Conservation (phyloP, 2,113 vertebrate species). For the Pungitius pungitius region DNA sequence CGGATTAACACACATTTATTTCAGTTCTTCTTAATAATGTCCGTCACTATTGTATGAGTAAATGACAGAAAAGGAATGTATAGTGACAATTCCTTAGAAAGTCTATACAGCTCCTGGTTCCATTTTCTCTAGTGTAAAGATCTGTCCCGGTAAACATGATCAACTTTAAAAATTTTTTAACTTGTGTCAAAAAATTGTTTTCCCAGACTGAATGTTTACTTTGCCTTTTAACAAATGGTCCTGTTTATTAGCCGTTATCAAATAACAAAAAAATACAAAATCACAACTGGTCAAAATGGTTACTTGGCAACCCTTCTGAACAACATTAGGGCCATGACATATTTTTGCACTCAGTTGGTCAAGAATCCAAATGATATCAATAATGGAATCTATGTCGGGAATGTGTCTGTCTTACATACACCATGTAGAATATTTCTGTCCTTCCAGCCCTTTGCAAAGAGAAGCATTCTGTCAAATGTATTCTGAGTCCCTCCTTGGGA, state of each 20-base stretch:
- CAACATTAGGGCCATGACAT: neutral
- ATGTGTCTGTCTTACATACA: neutral
- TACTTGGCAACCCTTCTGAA: neutral
- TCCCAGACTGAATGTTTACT: neutral
- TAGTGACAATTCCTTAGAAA: neutral
- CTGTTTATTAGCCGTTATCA: neutral
- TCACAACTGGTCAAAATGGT: neutral
- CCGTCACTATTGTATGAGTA: neutral
- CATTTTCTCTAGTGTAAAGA: neutral
- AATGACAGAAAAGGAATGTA: neutral
- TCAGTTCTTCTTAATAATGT: neutral
- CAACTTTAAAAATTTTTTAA: no score
- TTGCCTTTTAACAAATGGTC: neutral
- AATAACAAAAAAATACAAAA: neutral
- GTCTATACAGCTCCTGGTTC: neutral
- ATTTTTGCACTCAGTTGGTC: neutral
- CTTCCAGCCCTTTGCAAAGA: neutral
- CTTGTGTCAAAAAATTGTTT: neutral
- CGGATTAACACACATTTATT: neutral
- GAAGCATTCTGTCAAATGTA: neutral
- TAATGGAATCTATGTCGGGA: neutral
- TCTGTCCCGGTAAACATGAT: no score
- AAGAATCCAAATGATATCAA: neutral
- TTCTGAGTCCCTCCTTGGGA: slow-evolving; percentile 2
- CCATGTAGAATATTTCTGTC: neutral